phyloP scores from a whole-genome alignment of 1,140 invertebrate species.

The Conus betulinus region DNA sequence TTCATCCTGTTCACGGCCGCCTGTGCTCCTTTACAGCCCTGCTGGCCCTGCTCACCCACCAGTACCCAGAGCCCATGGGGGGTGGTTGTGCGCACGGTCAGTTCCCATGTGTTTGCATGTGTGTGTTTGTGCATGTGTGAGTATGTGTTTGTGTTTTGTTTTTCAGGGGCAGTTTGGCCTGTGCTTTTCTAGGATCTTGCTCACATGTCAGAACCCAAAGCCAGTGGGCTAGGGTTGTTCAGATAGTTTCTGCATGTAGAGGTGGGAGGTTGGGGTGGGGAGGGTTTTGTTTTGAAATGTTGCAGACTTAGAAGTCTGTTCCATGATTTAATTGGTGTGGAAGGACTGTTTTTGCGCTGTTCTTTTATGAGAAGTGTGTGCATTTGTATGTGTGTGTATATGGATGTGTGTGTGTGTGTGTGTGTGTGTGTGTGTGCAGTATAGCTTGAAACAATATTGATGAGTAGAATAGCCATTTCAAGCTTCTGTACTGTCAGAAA shows the following conservation, averaged over 20 bases:
- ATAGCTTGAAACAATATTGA: too few relatives aligned
- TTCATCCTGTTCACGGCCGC: conserved; percentile 95
- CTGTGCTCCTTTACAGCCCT: conserved; percentile 97
- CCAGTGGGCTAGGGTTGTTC: too few relatives aligned
- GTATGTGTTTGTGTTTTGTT: not conserved
- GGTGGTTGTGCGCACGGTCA: conserved; percentile 85
- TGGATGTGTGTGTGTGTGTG: not conserved
- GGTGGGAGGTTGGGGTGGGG: not conserved
- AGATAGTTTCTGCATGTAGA: too few relatives aligned
- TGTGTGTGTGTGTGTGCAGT: not conserved
- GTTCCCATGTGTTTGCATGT: conserved; percentile 47
- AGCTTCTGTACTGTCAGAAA: too few relatives aligned
- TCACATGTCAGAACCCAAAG: too few relatives aligned
- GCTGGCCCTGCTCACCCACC: conserved; percentile 92
- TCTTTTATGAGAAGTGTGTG: not conserved
- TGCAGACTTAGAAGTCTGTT: too few relatives aligned
- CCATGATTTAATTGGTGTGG: too few relatives aligned
- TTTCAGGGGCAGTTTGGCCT: too few relatives aligned
- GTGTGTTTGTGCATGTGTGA: conserved; percentile 11
- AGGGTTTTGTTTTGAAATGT: not conserved
- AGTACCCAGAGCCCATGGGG: conserved; percentile 97
- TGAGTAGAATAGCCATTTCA: too few relatives aligned
- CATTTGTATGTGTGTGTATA: not conserved
- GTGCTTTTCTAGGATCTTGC: too few relatives aligned
- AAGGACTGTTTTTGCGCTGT: too few relatives aligned